A percentile compares a stretch with the other conserved stretches of the same genome.
phyloP scores from a whole-genome alignment of 92 coral and sea anemone species.

The Paragorgia papillata region DNA sequence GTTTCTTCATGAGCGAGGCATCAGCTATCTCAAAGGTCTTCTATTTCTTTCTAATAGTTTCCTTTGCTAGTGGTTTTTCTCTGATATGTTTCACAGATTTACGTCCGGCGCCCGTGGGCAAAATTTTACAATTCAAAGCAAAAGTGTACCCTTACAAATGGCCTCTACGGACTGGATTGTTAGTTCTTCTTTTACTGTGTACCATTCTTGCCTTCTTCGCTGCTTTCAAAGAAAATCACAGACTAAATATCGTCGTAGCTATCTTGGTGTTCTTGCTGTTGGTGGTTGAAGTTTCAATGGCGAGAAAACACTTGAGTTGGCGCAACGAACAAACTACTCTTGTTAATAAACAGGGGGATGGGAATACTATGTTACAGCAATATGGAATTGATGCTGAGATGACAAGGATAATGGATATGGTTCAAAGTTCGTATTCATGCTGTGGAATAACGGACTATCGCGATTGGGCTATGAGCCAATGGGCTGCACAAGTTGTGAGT shows the following conservation, averaged over 20 bases:
- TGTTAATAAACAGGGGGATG: slow-evolving; percentile 70
- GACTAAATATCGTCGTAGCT: slow-evolving; percentile 74
- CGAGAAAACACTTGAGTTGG: slow-evolving; percentile 68
- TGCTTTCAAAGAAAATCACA: slow-evolving; percentile 70
- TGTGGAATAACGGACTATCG: slow-evolving; percentile 92
- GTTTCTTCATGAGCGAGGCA: slow-evolving; percentile 63
- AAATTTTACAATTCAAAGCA: slow-evolving; percentile 73
- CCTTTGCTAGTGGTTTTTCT: slow-evolving; percentile 70
- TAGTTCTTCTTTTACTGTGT: slow-evolving; percentile 63
- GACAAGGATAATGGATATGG: slow-evolving; percentile 75
- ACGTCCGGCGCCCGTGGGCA: slow-evolving; percentile 83
- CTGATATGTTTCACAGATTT: slow-evolving; percentile 79
- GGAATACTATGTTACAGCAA: slow-evolving; percentile 70
- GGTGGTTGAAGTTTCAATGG: slow-evolving; percentile 73
- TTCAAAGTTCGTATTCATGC: slow-evolving; percentile 83
- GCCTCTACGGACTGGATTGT: slow-evolving; percentile 76
- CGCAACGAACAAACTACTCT: slow-evolving; percentile 65
- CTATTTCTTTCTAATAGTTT: slow-evolving; percentile 68
- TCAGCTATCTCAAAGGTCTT: slow-evolving; percentile 62
- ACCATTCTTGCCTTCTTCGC: slow-evolving; percentile 70
- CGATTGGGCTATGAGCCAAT: slow-evolving; percentile 92
- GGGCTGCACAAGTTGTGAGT: slow-evolving; percentile 89
- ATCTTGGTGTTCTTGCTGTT: slow-evolving; percentile 67
- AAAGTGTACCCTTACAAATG: slow-evolving; percentile 66
- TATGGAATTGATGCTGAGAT: slow-evolving; percentile 76